Evolutionary conservation across 2,888 invertebrate species (phyloP).

Genomic region (Onthophagus sagittarius): DNA sequence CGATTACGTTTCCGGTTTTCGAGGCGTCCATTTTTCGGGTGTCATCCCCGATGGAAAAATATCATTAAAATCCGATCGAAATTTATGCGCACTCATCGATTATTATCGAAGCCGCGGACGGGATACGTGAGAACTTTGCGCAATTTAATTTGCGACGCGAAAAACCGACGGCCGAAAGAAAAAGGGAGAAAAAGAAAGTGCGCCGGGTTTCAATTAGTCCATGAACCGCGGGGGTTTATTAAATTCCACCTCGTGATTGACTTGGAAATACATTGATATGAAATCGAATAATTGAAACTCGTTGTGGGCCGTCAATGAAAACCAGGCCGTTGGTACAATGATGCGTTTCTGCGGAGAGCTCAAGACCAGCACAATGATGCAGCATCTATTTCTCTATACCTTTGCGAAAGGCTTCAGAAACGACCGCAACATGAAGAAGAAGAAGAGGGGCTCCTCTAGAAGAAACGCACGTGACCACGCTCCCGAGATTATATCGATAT

Average conservation of each 20-base stretch:
- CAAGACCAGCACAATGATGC: background rate
- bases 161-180: background rate
- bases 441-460: background rate
- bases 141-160: background rate
- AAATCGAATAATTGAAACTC: slow-evolving; percentile 10
- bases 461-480: background rate
- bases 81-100: background rate
- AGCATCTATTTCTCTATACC: background rate
- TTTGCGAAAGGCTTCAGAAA: background rate
- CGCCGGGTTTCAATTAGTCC: background rate
- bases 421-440: background rate
- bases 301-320: background rate
- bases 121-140: background rate
- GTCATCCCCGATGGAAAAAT: background rate
- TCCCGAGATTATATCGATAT: background rate
- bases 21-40: background rate
- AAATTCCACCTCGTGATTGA: slow-evolving; percentile 2
- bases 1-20: background rate
- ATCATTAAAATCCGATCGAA: background rate
- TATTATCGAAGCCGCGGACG: background rate
- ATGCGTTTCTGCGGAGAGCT: background rate
- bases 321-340: slow-evolving; percentile 4
- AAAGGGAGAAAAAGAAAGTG: background rate
- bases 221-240: background rate
- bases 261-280: slow-evolving; percentile 4